Conservation (phyloP, 1,140 invertebrate species). For the Ceratitis capitata region DNA sequence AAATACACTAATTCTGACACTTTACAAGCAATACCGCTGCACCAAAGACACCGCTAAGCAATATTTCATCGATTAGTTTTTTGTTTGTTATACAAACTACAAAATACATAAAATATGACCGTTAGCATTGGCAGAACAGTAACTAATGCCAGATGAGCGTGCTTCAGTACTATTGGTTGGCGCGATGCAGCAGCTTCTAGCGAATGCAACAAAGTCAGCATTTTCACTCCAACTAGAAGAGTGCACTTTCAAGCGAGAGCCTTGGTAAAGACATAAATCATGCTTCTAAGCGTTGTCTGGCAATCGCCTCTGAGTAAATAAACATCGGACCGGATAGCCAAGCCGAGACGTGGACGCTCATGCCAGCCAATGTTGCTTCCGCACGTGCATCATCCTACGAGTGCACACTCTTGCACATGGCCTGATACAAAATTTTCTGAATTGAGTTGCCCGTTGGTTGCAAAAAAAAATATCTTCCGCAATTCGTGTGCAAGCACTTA, state of each 20-base stretch:
- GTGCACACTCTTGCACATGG: too few relatives aligned
- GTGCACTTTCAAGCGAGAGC: neutral
- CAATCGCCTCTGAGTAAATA: neutral
- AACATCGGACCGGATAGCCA: neutral
- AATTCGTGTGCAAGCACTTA: neutral
- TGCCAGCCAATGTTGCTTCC: neutral
- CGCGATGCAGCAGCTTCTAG: neutral
- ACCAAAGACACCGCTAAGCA: neutral
- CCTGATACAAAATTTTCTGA: neutral
- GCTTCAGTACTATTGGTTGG: neutral
- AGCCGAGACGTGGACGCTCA: neutral
- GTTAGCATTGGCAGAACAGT: neutral
- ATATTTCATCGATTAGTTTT: neutral
- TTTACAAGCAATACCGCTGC: neutral
- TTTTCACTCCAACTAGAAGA: neutral
- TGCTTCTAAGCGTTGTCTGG: neutral
- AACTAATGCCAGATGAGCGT: neutral
- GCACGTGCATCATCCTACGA: neutral
- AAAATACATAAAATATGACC: conserved; percentile 9
- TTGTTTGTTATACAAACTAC: neutral
- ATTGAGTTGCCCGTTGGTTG: neutral
- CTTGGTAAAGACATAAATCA: neutral
- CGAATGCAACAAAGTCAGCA: neutral
- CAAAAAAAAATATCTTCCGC: neutral
- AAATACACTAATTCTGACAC: conserved; percentile 11